phyloP scores from a whole-genome alignment of 2,888 invertebrate species.

The Frankliniella intonsa region DNA sequence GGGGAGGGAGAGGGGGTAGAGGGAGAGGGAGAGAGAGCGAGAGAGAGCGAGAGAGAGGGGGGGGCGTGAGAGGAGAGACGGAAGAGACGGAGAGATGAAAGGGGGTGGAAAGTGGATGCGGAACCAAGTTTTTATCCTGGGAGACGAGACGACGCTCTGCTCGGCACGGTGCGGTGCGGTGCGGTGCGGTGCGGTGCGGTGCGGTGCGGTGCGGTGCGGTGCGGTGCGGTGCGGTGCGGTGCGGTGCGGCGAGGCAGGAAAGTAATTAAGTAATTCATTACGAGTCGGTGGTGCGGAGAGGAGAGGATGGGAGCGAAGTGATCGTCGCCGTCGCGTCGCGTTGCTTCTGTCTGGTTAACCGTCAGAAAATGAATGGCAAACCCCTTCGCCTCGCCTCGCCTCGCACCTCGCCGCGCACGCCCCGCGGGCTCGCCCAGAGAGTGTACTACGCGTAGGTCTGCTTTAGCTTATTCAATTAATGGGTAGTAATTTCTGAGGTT shows the following conservation, averaged over 20 bases:
- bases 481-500: too few relatives aligned
- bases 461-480: too few relatives aligned
- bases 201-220: not conserved
- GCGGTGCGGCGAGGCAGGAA: not conserved
- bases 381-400: too few relatives aligned
- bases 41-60: conserved; percentile 4
- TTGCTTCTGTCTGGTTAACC: not conserved
- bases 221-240: not conserved
- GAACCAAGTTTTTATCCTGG: not conserved
- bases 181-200: not conserved
- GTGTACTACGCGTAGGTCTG: too few relatives aligned
- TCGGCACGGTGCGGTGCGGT: not conserved
- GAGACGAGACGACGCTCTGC: not conserved
- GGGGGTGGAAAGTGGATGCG: too few relatives aligned
- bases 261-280: conserved; percentile 9
- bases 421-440: too few relatives aligned
- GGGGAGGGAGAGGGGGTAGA: not conserved
- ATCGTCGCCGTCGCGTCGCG: not conserved
- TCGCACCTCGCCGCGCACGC: too few relatives aligned
- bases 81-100: not conserved
- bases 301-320: not conserved
- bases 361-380: too few relatives aligned
- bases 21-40: conserved; percentile 23
- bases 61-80: not conserved
- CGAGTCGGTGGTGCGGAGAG: not conserved